A percentile compares a stretch with the other conserved stretches of the same genome.
Conservation (phyloP, 2,113 vertebrate genomes). For the Saimiri boliviensis region DNA sequence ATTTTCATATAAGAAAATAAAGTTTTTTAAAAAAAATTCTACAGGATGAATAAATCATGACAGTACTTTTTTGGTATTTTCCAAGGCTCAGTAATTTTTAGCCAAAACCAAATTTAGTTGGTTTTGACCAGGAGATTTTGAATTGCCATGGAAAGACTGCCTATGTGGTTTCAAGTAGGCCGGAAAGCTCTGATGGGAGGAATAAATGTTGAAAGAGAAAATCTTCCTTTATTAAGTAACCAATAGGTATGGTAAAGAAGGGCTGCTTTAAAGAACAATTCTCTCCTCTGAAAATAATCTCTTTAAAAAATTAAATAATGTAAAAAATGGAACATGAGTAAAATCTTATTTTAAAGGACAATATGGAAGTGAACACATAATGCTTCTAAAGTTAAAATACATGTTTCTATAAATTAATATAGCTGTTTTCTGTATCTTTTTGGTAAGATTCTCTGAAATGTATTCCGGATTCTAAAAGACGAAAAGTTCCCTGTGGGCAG, state of each 20-base stretch:
- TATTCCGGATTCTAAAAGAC: constrained; percentile 29
- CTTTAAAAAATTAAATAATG: neutral
- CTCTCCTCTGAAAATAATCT: neutral
- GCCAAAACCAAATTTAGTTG: neutral
- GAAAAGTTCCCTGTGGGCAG: neutral
- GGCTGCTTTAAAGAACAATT: neutral
- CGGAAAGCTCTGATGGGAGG: neutral
- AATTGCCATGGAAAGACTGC: neutral
- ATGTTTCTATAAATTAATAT: neutral
- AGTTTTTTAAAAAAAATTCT: neutral
- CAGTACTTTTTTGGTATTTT: neutral
- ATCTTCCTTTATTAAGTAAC: neutral
- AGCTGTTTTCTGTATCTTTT: neutral
- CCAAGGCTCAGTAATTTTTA: neutral
- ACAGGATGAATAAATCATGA: neutral
- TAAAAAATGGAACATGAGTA: neutral
- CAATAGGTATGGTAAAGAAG: neutral
- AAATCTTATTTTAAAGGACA: neutral
- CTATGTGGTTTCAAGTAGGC: neutral
- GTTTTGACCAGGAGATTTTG: neutral
- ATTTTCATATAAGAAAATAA: neutral
- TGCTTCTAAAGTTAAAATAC: constrained; percentile 36
- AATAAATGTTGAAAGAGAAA: neutral
- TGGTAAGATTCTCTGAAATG: neutral
- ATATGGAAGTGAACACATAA: neutral